Evolutionary conservation across 2,888 invertebrate species (phyloP).

Genomic region (Heterodera filipjevi): DNA sequence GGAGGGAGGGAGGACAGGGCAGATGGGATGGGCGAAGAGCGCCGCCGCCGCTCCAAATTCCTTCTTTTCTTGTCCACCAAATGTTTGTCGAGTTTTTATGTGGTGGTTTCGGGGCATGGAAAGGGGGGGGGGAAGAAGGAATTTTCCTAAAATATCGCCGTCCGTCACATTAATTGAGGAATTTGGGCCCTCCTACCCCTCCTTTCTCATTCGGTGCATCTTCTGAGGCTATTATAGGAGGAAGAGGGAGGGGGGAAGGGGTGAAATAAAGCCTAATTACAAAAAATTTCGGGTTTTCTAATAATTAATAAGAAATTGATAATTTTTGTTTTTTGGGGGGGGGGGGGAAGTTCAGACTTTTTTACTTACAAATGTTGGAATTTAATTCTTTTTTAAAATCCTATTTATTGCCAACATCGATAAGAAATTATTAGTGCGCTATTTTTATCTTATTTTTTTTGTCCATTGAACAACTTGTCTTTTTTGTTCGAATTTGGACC

Average conservation of each 20-base stretch:
- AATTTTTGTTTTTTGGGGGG: too few relatives aligned
- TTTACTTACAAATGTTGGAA: too few relatives aligned
- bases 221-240: neutral
- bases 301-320: too few relatives aligned
- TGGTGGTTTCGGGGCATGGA: neutral
- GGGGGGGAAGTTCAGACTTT: too few relatives aligned
- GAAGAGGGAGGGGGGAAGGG: neutral
- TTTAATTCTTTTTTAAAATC: too few relatives aligned
- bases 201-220: neutral
- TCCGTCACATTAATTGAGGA: constrained; percentile 2
- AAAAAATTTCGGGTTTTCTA: too few relatives aligned
- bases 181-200: neutral
- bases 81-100: constrained; percentile 9
- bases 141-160: constrained; percentile 7
- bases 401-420: too few relatives aligned
- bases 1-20: neutral
- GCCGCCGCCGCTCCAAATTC: neutral
- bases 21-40: neutral
- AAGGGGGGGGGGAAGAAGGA: neutral
- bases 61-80: neutral
- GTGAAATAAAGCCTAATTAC: too few relatives aligned
- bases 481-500: too few relatives aligned
- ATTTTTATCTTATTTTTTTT: too few relatives aligned
- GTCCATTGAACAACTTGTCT: too few relatives aligned
- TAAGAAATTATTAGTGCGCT: too few relatives aligned